Conservation (phyloP, 2,888 invertebrate genomes). For the Drosophila phalerata region DNA sequence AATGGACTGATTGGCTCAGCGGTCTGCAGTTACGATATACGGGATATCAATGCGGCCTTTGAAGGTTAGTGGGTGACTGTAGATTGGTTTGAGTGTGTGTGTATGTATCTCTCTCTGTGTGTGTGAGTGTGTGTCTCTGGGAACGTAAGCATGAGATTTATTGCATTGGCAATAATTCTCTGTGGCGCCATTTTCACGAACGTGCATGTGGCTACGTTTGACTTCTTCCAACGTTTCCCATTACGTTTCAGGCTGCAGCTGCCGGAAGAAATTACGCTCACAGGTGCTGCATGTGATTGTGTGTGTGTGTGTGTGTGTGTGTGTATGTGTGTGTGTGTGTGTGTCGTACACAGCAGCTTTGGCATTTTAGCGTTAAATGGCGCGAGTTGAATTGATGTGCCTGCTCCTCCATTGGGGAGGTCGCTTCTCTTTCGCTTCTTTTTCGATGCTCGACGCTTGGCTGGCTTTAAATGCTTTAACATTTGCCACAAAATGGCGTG, state of each 20-base stretch:
- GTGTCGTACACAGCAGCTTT: slow-evolving; percentile 52
- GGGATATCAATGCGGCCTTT: slow-evolving; percentile 96
- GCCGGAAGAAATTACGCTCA: slow-evolving; percentile 65
- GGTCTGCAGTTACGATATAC: slow-evolving; percentile 96
- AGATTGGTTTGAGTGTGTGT: background rate
- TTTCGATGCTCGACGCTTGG: slow-evolving; percentile 4
- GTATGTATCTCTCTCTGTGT: background rate
- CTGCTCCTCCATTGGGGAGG: slow-evolving; percentile 25
- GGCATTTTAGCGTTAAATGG: slow-evolving; percentile 79
- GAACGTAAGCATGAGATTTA: slow-evolving; percentile 71
- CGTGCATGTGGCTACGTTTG: slow-evolving; percentile 71
- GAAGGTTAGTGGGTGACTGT: slow-evolving; percentile 89
- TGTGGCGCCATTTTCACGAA: slow-evolving; percentile 76
- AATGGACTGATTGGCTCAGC: slow-evolving; percentile 98
- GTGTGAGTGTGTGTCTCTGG: slow-evolving; percentile 15
- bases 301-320: slow-evolving; percentile 27
- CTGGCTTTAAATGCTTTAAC: slow-evolving; percentile 58
- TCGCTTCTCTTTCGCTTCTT: background rate
- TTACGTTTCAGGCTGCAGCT: slow-evolving; percentile 58
- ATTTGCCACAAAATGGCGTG: slow-evolving; percentile 56
- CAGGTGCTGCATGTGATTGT: slow-evolving; percentile 55
- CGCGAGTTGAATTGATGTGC: slow-evolving; percentile 77
- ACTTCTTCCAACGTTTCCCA: slow-evolving; percentile 54
- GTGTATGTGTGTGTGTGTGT: slow-evolving; percentile 28
- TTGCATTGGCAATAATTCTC: slow-evolving; percentile 83